Conservation (phyloP, 53 echinoderm and acorn worm species). For the Holothuria leucospilota region DNA sequence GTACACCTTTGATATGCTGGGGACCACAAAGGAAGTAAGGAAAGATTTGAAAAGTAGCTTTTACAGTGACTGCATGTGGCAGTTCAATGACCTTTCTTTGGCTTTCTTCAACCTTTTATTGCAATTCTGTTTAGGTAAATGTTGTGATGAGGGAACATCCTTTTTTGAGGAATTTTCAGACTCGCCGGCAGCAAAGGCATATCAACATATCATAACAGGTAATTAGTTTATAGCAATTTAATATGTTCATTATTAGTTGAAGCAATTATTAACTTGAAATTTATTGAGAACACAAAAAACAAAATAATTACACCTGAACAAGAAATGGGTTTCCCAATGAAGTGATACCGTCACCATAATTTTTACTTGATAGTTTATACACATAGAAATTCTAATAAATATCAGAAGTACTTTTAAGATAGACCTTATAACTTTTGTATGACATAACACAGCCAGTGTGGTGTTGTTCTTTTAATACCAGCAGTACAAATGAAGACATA, state of each 20-base stretch:
- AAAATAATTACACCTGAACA: background rate
- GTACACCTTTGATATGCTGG: too few species aligned
- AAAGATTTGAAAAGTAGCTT: too few species aligned
- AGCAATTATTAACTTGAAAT: too few species aligned
- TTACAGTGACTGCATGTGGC: too few species aligned
- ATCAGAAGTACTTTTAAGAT: conserved; percentile 28
- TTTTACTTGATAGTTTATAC: background rate
- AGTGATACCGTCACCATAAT: conserved; percentile 21
- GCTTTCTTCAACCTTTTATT: too few species aligned
- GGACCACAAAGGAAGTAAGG: too few species aligned
- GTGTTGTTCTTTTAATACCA: too few species aligned
- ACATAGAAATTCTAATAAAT: conserved; percentile 11
- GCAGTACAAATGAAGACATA: too few species aligned
- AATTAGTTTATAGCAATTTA: conserved; percentile 46
- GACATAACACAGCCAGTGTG: too few species aligned
- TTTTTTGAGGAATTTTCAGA: conserved; percentile 89
- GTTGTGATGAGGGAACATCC: conserved; percentile 95
- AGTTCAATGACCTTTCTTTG: too few species aligned
- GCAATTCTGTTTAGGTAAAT: conserved; percentile 68
- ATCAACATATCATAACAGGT: conserved; percentile 81
- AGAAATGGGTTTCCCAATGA: conserved; percentile 7
- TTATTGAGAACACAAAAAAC: background rate
- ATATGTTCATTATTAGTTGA: too few species aligned
- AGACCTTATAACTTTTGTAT: background rate
- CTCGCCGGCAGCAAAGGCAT: conserved; percentile 84